Conservation (phyloP, 2,888 invertebrate genomes). For the Creontiades dilutus region DNA sequence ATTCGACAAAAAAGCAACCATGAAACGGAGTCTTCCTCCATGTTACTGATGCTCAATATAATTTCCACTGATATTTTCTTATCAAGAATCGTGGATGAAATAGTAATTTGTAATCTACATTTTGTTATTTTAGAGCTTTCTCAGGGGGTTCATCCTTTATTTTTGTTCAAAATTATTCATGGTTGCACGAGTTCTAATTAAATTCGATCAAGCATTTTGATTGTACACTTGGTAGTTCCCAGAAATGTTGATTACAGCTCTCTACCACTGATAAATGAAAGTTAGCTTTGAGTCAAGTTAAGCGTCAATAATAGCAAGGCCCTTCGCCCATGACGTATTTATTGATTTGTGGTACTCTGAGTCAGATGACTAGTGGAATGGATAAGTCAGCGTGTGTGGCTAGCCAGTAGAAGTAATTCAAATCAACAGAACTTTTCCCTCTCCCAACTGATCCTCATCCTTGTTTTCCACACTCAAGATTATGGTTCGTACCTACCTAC, state of each 20-base stretch:
- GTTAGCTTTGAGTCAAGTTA: background rate
- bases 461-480: background rate
- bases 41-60: no score
- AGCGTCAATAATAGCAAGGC: background rate
- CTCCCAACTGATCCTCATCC: background rate
- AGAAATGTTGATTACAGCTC: background rate
- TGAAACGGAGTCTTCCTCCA: no score
- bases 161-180: no score
- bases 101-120: no score
- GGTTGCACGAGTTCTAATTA: no score
- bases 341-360: conserved; percentile 28
- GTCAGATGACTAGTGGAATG: conserved; percentile 16
- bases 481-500: conserved; percentile 29
- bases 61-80: no score
- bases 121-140: no score
- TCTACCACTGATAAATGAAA: background rate
- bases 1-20: no score
- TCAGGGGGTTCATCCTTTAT: no score
- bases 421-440: background rate
- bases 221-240: background rate
- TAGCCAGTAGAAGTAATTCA: background rate
- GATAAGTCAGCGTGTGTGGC: background rate
- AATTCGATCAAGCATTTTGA: no score
- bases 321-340: conserved; percentile 30
- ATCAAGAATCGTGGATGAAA: no score